Evolutionary conservation across 30 jellyfish, hydroid and myxozoan species (phyloP), one percentile per base, ranked within the genome.

Genomic region (Turritopsis dohrnii): DNA sequence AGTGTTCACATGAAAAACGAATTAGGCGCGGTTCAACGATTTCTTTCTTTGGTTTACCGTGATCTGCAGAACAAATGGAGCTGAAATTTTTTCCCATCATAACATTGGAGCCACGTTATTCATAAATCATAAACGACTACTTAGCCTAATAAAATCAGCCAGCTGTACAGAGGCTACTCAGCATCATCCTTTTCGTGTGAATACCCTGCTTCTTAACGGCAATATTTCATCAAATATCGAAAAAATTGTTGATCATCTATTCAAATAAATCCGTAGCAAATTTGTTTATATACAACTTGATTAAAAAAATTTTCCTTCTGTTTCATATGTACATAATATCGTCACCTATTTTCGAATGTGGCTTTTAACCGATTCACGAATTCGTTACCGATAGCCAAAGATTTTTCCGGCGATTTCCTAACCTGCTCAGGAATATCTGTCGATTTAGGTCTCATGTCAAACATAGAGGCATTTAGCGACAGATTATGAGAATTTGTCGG

Each of bases 391-490:
- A 81, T 81, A 27, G 27, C 84, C 41, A 65, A 23, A n/a, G 54
- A 27, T 28, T 21, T 65, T 52, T 65, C 66, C 18, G 87, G 65
- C 8, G 71, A 13, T 52, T 18, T 52, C 53, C 53, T 28, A 1
- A 26, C 74, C 22, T 28, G 86, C 25, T 66, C 72, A 24, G 21
- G 53, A 65, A 25, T 71, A 26, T 82, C 85, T 8, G 85, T 71
- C 5, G 89, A 82, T 52, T 71, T 86, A 29, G 89, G 89, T 21
- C 89, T 86, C 89, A 82, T 82, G 72, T 82, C 89, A 66, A 82
- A 82, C 52, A 28, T 29, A 7, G 53, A 66, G 24, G 73, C 73
- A 16, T 41, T 85, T 21, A n/a, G 52, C 65, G 75, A 19, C 8
- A 26, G 72, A 26, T 82, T 31, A 21, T 23, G 19, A 27, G 19